These are phyloP conservation scores for Percina caprodes DNA, from an alignment of 2,113 vertebrate genomes.

Conservation along the genomic window DNA sequence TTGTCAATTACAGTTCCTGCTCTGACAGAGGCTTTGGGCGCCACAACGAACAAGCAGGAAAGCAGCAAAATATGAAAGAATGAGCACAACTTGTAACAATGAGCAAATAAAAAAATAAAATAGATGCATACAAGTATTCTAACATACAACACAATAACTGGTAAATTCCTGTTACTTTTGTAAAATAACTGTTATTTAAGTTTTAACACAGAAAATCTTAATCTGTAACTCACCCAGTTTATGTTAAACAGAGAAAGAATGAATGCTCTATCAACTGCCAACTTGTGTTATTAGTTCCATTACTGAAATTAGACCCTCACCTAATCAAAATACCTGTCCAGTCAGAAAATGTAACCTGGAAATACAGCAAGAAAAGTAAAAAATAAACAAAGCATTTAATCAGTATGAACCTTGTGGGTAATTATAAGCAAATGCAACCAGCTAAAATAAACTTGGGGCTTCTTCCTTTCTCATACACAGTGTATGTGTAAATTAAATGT, in stretches of 20 bases:
- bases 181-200: not conserved
- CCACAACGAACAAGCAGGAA: conserved; percentile 54
- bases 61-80: conserved; percentile 49
- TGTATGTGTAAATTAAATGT: not conserved
- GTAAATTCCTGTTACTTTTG: not conserved
- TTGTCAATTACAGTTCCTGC: conserved; percentile 76
- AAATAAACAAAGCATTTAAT: conserved; percentile 13
- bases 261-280: not conserved
- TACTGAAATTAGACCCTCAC: not conserved
- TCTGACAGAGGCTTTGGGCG: conserved; percentile 73
- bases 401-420: not conserved
- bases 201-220: not conserved
- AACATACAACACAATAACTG: not conserved
- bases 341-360: not conserved
- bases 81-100: conserved; percentile 45
- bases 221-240: not conserved
- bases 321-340: not conserved
- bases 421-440: not conserved
- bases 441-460: not conserved
- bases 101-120: conserved; percentile 56
- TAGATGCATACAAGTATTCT: conserved; percentile 23
- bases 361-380: conserved; percentile 11
- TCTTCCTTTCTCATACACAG: not conserved
- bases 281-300: not conserved
- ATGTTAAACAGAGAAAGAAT: not conserved